phyloP scores from a whole-genome alignment of 2,888 invertebrate species.

The Ctenicera cuprea region DNA sequence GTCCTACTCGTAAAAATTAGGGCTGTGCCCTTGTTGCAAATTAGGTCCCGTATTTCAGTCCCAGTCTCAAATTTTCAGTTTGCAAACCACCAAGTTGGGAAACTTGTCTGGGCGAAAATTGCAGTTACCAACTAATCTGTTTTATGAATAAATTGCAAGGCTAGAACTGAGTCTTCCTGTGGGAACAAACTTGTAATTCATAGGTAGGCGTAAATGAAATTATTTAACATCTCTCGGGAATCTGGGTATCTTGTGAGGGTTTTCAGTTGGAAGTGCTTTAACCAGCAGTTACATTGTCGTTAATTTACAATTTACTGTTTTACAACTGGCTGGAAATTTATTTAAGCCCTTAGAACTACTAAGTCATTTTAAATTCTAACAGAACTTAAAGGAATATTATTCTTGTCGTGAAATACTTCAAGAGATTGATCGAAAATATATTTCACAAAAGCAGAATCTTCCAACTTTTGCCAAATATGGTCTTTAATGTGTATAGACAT shows the following conservation, averaged over 20 bases:
- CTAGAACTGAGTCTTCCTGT: constrained; percentile 29
- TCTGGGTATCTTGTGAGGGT: constrained; percentile 14
- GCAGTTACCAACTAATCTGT: constrained; percentile 28
- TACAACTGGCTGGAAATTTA: too few species aligned
- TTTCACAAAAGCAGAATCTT: too few species aligned
- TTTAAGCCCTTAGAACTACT: too few species aligned
- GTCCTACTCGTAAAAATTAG: too few species aligned
- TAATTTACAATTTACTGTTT: not conserved
- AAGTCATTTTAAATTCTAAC: not conserved
- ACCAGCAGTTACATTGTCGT: not conserved
- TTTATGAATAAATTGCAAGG: constrained; percentile 25
- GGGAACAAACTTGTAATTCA: constrained; percentile 41
- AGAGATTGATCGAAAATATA: too few species aligned
- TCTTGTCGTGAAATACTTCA: too few species aligned
- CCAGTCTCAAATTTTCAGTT: too few species aligned
- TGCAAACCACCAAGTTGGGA: not conserved
- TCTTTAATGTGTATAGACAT: too few species aligned
- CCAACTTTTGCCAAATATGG: too few species aligned
- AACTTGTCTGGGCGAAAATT: constrained; percentile 13
- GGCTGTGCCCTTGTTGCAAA: not conserved
- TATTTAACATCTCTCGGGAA: constrained; percentile 34
- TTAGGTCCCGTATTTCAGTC: too few species aligned
- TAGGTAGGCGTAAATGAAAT: constrained; percentile 39
- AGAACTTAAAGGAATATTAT: too few species aligned
- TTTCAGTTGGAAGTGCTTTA: constrained; percentile 6